Evolutionary conservation across 2,888 invertebrate genomes (phyloP).

Genomic region (Lasioglossum oenotherae): DNA sequence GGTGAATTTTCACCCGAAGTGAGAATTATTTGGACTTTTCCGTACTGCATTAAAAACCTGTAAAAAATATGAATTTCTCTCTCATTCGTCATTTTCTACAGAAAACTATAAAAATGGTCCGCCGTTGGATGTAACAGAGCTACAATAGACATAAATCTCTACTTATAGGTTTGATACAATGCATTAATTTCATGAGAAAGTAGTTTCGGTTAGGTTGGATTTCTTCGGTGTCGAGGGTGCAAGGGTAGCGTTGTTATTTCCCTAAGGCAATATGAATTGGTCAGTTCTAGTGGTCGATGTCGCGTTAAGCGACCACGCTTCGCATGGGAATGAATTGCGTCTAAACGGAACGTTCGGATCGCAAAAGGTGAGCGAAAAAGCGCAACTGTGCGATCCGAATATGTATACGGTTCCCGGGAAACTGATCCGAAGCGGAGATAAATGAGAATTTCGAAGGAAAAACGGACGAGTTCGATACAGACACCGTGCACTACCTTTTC

Average conservation of each 20-base stretch:
- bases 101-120: too few species aligned
- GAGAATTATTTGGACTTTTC: too few species aligned
- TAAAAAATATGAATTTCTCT: too few species aligned
- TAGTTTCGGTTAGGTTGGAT: background rate
- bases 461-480: conserved; percentile 37
- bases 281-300: background rate
- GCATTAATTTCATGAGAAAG: background rate
- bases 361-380: background rate
- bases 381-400: background rate
- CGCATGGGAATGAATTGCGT: background rate
- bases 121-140: too few species aligned
- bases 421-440: conserved; percentile 17
- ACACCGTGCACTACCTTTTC: conserved; percentile 47
- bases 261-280: background rate
- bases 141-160: too few species aligned
- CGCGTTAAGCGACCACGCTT: background rate
- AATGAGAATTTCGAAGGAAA: conserved; percentile 29
- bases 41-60: too few species aligned
- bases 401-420: background rate
- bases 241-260: background rate
- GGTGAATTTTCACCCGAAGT: background rate
- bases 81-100: too few species aligned
- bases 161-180: too few species aligned
- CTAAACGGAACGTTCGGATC: background rate
- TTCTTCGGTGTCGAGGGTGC: too few species aligned